Conservation (phyloP, 2,888 invertebrate genomes). For the Anthophora plumipes region DNA sequence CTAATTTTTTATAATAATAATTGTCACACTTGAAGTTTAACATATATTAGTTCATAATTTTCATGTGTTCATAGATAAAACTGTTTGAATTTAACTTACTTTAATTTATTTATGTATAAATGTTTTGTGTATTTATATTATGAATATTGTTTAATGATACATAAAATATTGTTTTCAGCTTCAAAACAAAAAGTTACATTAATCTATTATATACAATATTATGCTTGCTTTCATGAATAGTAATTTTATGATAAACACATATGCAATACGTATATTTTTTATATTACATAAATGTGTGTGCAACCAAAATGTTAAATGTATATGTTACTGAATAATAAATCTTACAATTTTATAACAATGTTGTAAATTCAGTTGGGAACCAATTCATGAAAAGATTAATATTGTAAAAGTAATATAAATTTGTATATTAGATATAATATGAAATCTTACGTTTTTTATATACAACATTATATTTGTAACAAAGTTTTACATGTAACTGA, state of each 20-base stretch:
- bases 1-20: background rate
- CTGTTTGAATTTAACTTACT: background rate
- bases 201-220: slow-evolving; percentile 12
- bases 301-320: background rate
- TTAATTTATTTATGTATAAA: background rate
- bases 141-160: background rate
- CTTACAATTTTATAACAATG: background rate
- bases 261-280: background rate
- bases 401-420: background rate
- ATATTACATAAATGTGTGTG: background rate
- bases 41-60: background rate
- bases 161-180: background rate
- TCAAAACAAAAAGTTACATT: background rate
- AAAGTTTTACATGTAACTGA: background rate
- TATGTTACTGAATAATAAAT: background rate
- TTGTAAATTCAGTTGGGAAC: background rate
- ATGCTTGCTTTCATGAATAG: background rate
- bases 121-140: background rate
- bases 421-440: background rate
- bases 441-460: slow-evolving; percentile 4
- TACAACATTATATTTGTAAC: background rate
- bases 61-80: background rate
- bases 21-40: background rate
- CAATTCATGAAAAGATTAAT: background rate
- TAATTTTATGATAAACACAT: background rate